Conservation (phyloP, 2,797 vertebrate genomes). For the Hydrophis major region DNA sequence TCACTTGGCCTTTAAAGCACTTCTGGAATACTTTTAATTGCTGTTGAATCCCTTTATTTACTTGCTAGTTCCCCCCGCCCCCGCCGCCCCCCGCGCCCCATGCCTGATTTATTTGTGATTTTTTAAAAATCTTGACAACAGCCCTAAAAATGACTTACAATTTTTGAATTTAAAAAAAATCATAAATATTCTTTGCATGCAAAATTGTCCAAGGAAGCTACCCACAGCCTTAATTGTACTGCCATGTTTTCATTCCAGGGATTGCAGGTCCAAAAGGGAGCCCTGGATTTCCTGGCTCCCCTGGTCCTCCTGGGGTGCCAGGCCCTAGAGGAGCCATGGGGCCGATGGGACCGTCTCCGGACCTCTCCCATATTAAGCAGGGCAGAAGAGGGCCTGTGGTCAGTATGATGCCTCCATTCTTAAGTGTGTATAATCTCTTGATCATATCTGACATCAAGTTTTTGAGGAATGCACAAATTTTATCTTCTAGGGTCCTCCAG, state of each 20-base stretch:
- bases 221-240: constrained; percentile 25
- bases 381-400: constrained; percentile 92
- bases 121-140: neutral
- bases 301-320: constrained; percentile 82
- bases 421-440: fast-evolving
- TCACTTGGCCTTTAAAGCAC: neutral
- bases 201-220: neutral
- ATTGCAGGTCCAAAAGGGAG: constrained; percentile 84
- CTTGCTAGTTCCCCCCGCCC: neutral
- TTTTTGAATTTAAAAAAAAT: neutral
- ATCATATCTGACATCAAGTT: neutral
- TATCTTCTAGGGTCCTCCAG: constrained; percentile 82
- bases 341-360: constrained; percentile 90
- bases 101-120: neutral
- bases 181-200: neutral
- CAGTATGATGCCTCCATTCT: constrained; percentile 64
- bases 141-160: neutral
- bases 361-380: constrained; percentile 90
- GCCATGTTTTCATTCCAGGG: constrained; percentile 71
- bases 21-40: neutral
- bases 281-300: constrained; percentile 77
- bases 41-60: neutral
- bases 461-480: constrained; percentile 45
- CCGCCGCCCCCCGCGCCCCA: neutral
- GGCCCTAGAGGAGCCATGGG: constrained; percentile 95